Evolutionary conservation across 2,888 invertebrate genomes (phyloP), one percentile per base, ranked within the genome.

Genomic region (Protula sp.): DNA sequence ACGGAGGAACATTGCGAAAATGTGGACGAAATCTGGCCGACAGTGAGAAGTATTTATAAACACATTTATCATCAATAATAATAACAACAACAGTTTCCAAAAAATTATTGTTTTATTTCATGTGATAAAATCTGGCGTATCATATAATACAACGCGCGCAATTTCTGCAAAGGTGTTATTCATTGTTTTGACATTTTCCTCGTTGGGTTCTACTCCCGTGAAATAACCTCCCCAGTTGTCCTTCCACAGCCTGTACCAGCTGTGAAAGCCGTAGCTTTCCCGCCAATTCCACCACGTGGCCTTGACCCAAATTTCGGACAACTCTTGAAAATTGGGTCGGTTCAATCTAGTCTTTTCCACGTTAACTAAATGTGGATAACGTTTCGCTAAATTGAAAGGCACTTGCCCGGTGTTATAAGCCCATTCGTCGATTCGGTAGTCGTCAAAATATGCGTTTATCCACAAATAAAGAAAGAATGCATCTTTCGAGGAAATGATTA

Each of bases 231-330:
- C 69, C 57, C 50, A 57, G 30, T 67, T 64, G 51, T 58, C 66
- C 65, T 65, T 68, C 31, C 67, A 54, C 30, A 66, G 29, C 24
- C 65, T 28, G 27, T 68, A 70, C 66, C 65, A 74, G 50, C 73
- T 55, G 51, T 77, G 77, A 4, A 76, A 68, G 4, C 74, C 74
- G 57, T 73, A 72, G 59, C 72, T 70, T 9, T 67, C 47, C 28
- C 55, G 47, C 70, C 70, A 70, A 47, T 70, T 54, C 31, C 63
- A 69, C 29, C 63, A 54, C 3, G 63, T 47, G 2, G 55, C 55
- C 19, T 59, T 57, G 19, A 69, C 70, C 67, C 67, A 70, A 28
- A 70, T 59, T 38, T 60, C 24, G 30, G 66, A 61, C 26, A 70
- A 62, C 47, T 70, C 67, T 19, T 65, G 54, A 54, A 68, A 70